Base-by-base conservation (phyloP, 1,140 invertebrate species). In the Chironomus tepperi region DNA sequence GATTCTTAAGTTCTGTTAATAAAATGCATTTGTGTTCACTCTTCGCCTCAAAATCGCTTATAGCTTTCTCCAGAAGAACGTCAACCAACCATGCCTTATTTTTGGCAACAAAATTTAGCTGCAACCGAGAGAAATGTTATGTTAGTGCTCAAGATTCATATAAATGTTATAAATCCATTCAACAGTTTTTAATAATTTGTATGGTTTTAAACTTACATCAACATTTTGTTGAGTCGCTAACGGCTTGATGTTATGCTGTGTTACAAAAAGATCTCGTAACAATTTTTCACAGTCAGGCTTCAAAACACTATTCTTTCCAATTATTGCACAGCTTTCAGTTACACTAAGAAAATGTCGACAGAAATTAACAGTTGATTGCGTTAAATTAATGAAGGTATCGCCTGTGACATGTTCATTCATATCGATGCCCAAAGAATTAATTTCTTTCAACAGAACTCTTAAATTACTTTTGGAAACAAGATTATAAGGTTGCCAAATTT, bases 401-500 rank as follows among this genome's bases (percentile, higher is more conserved):
- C 81, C 81, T 0, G 81, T 82, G 0, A 81, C 76, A 57, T 82
- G 80, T 2, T 77, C 19, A 1, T 78, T 77, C 73, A 82, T 76
- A 78, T 82, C 80, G 42, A 87, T 81, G 47, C 83, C 83, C 74
- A 85, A 75, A n/a, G 80, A 81, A 34, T 86, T 84, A 18, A 87
- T 75, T 76, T 86, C 85, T 0, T 80, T 77, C 10, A 86, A 73
- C 0, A 87, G 75, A 43, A 85, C 84, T 18, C 83, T 80, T 16
- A 84, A 76, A 79, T 85, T 85, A 19, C 86, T 83, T 76, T 79
- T 86, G 15, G 86, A 88, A 77, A 88, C 84, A 47, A 90, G 84
- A 80, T 92, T 91, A 65, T 88, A 87, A 0, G 89, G 89, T 43
- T 86, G 84, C 90, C 91, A 93, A 74, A 84, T 85, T 76, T 94